These are phyloP conservation scores for Bubo scandiacus DNA, from an alignment of 2,113 vertebrate genomes.

Conservation along the genomic window DNA sequence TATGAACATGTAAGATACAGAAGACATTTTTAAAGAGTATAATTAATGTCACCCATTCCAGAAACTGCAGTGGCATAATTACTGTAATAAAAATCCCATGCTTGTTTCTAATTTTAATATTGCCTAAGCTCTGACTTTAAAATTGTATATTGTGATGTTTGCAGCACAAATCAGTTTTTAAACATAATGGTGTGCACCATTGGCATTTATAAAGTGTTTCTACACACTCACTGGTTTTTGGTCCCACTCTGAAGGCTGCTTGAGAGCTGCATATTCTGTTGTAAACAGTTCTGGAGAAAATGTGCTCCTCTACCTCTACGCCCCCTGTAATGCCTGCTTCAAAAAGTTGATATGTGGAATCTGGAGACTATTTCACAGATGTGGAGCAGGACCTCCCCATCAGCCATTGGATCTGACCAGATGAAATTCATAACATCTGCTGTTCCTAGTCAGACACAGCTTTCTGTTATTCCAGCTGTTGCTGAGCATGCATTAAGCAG, in stretches of 20 bases:
- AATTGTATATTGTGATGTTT: neutral
- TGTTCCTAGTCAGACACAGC: slow-evolving; percentile 12
- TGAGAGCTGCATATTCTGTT: neutral
- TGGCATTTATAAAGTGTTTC: neutral
- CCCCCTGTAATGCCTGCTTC: neutral
- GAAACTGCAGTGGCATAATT: slow-evolving; percentile 2
- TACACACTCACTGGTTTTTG: neutral
- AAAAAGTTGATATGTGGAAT: slow-evolving; percentile 19
- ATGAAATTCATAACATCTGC: slow-evolving; percentile 54
- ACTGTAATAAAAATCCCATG: neutral
- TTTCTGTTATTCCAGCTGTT: slow-evolving; percentile 73
- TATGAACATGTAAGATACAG: neutral
- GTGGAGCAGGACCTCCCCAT: slow-evolving; percentile 51
- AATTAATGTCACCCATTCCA: slow-evolving; percentile 11
- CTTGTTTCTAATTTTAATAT: neutral
- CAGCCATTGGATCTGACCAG: slow-evolving; percentile 54
- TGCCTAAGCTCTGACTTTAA: neutral
- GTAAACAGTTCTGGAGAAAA: neutral
- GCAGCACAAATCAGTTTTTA: neutral
- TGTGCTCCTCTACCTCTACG: neutral
- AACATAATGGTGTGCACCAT: neutral
- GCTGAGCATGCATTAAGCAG: slow-evolving; percentile 47
- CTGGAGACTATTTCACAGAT: slow-evolving; percentile 52
- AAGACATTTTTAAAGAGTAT: neutral
- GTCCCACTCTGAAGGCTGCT: neutral